These are phyloP conservation scores for Anagrus nilaparvatae DNA, from an alignment of 1,140 invertebrate species.

Conservation along the genomic window DNA sequence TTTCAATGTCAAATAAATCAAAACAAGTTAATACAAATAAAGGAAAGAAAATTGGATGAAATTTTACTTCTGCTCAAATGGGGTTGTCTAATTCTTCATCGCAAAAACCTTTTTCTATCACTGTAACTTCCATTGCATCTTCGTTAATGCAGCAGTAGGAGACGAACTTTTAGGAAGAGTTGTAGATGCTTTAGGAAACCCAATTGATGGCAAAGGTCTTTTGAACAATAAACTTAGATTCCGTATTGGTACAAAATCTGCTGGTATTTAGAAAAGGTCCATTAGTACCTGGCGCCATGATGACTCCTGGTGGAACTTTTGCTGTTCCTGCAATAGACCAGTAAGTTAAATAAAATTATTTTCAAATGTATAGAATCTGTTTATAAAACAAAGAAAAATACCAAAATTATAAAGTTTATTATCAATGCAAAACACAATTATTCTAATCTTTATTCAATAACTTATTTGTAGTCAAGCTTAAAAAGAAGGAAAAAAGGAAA, in stretches of 20 bases:
- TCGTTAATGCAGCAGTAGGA: slow-evolving; percentile 98
- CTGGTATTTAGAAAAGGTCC: slow-evolving; percentile 94
- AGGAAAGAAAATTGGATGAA: too few relatives aligned
- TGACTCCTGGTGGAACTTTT: slow-evolving; percentile 85
- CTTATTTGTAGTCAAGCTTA: slow-evolving; percentile 59
- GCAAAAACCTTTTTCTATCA: too few relatives aligned
- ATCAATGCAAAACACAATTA: too few relatives aligned
- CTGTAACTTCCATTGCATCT: too few relatives aligned
- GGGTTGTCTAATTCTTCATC: too few relatives aligned
- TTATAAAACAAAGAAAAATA: too few relatives aligned
- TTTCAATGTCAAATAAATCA: too few relatives aligned
- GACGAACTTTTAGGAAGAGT: slow-evolving; percentile 92
- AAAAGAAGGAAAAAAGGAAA: slow-evolving; percentile 61
- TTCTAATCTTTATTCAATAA: slow-evolving; percentile 7
- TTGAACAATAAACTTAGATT: slow-evolving; percentile 68
- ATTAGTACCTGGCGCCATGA: slow-evolving; percentile 80
- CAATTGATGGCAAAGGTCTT: slow-evolving; percentile 96
- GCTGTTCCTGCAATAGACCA: slow-evolving; percentile 86
- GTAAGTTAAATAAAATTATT: slow-evolving; percentile 53
- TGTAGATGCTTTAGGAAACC: slow-evolving; percentile 95
- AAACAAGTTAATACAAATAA: too few relatives aligned
- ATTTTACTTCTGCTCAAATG: too few relatives aligned
- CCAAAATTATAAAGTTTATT: too few relatives aligned
- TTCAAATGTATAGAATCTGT: background rate
- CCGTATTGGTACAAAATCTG: slow-evolving; percentile 98